A percentile compares a stretch with the other conserved stretches of the same genome.
Evolutionary conservation across 1,140 invertebrate species (phyloP).

Genomic region (Contarinia nasturtii): DNA sequence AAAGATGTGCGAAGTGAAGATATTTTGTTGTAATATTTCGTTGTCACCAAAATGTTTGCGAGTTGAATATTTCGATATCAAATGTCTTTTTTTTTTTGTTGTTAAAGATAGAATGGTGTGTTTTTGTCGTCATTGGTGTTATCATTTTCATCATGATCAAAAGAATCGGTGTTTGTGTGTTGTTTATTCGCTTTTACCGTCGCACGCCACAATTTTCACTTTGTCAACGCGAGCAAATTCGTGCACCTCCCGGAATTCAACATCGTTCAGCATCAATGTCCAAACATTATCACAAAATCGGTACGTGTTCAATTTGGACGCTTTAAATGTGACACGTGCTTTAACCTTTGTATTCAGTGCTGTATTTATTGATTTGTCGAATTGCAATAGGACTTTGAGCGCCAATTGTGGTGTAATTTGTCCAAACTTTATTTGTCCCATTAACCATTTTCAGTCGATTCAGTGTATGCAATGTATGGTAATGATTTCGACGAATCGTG

Average conservation of each 20-base stretch:
- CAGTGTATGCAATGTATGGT: constrained; percentile 6
- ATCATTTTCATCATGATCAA: too few species aligned
- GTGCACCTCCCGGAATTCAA: constrained; percentile 92
- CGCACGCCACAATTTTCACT: constrained; percentile 99
- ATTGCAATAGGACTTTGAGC: constrained; percentile 82
- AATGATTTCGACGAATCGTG: constrained; percentile 5
- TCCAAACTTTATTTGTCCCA: constrained; percentile 55
- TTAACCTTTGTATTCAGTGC: constrained; percentile 84
- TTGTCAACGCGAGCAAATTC: constrained; percentile 90
- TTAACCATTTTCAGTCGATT: too few species aligned
- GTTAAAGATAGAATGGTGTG: too few species aligned
- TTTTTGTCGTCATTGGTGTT: too few species aligned
- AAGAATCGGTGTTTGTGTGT: too few species aligned
- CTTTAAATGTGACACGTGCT: constrained; percentile 85
- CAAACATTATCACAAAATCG: constrained; percentile 99
- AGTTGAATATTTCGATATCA: too few species aligned
- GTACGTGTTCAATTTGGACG: constrained; percentile 93
- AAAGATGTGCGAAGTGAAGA: too few species aligned
- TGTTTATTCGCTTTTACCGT: constrained; percentile 73
- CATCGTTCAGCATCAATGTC: constrained; percentile 94
- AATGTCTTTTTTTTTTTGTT: too few species aligned
- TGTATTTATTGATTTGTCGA: constrained; percentile 93
- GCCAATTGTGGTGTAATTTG: constrained; percentile 87
- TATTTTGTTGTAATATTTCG: too few species aligned
- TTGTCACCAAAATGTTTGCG: too few species aligned